Conservation (phyloP, 2,888 invertebrate genomes). For the Orthosia gracilis region DNA sequence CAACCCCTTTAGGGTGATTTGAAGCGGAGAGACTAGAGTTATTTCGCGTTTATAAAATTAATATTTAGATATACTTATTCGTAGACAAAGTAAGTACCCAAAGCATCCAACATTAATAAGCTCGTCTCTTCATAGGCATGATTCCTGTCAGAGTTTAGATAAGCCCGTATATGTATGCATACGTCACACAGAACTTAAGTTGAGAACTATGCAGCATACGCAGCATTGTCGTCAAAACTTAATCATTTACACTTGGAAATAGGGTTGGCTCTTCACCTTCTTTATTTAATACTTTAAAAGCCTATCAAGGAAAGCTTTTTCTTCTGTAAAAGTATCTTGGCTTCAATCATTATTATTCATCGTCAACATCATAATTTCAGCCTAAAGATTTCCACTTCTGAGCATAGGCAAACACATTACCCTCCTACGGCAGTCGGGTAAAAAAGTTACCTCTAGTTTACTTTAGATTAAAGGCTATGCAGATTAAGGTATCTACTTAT, state of each 20-base stretch:
- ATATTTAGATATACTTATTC: too few species aligned
- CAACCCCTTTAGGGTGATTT: too few species aligned
- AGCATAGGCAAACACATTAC: too few species aligned
- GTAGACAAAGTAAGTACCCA: too few species aligned
- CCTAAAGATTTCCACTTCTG: too few species aligned
- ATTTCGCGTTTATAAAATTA: too few species aligned
- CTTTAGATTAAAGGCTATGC: too few species aligned
- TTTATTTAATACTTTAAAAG: background rate
- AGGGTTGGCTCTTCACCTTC: slow-evolving; percentile 12
- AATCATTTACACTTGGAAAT: slow-evolving; percentile 6
- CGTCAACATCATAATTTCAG: too few species aligned
- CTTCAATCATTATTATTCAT: background rate
- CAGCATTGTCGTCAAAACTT: slow-evolving; percentile 22
- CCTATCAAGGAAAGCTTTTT: background rate
- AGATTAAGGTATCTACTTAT: too few species aligned
- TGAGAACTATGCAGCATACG: slow-evolving; percentile 7
- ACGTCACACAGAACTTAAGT: background rate
- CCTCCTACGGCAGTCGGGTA: too few species aligned
- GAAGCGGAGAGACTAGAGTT: too few species aligned
- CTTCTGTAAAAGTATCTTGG: background rate
- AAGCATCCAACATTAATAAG: background rate
- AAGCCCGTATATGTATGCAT: background rate
- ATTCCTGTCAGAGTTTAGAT: background rate
- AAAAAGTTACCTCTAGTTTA: too few species aligned
- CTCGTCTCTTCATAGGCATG: background rate